A percentile compares a stretch with the other conserved stretches of the same genome.
phyloP scores from a whole-genome alignment of 2,888 invertebrate species.

The Torymus tubicola region DNA sequence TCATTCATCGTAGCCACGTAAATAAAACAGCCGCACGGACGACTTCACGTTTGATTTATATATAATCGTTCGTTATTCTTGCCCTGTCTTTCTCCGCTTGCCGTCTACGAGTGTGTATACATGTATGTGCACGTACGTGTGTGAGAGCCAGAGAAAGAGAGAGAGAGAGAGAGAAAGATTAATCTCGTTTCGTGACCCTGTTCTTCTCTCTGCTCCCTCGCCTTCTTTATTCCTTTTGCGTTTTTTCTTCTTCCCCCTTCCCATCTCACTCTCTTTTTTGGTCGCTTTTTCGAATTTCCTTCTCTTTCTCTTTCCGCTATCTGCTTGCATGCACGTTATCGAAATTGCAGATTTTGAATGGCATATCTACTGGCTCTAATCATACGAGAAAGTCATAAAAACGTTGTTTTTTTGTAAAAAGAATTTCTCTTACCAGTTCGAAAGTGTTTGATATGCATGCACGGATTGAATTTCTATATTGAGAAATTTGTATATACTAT shows the following conservation, averaged over 20 bases:
- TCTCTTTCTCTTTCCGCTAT: neutral
- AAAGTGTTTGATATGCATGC: too few species aligned
- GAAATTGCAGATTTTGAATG: constrained; percentile 15
- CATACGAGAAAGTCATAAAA: too few species aligned
- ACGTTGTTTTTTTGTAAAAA: too few species aligned
- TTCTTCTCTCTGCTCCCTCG: constrained; percentile 19
- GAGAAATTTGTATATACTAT: too few species aligned
- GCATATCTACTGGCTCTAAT: neutral
- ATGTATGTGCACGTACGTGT: neutral
- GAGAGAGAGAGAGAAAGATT: constrained; percentile 25
- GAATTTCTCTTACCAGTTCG: too few species aligned
- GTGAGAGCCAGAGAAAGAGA: constrained; percentile 15
- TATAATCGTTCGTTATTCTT: constrained; percentile 63
- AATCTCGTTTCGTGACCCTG: constrained; percentile 45
- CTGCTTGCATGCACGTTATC: constrained; percentile 16
- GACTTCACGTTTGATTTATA: constrained; percentile 60
- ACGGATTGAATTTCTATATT: too few species aligned
- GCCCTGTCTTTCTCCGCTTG: constrained; percentile 24
- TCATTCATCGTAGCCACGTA: neutral
- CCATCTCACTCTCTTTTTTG: constrained; percentile 40
- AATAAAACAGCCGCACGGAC: constrained; percentile 26
- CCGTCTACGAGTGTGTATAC: neutral
- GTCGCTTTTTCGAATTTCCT: constrained; percentile 6
- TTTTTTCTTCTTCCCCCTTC: constrained; percentile 23
- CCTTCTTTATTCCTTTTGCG: too few species aligned